Base-by-base conservation (phyloP, 2,797 vertebrate species). In the Rhyacichthys aspro region DNA sequence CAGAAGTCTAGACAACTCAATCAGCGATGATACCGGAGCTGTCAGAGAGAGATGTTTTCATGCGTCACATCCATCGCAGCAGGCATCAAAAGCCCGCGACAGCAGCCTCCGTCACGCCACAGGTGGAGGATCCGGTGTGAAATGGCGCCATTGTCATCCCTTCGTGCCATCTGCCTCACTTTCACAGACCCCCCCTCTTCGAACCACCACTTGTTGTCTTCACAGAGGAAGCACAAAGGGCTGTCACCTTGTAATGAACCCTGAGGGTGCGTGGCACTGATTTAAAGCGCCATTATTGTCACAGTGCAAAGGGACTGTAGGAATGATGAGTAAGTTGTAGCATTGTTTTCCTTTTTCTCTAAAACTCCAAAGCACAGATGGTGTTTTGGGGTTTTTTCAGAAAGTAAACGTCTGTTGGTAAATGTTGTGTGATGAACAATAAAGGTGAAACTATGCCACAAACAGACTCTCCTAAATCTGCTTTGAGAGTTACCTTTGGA, bases 231-330 rank as follows among this genome's bases (percentile, higher is more conserved):
- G 73, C 60, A 88, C 86, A 87, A 89, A 78, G 71, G 79, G 55
- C 77, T 72, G 79, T 90, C 86, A 85, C 81, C 78, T 86, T 55
- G 70, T 86, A 83, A 84, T 91, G 89, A 89, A 90, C 84, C 83
- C 83, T 72, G 56, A 70, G 78, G 81, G 77, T 75, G 64, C 71
- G 41, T 60, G 64, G 56, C 76, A 84, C 84, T 90, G 88, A 89
- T 88, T 90, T 90, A 89, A 91, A 86, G 79, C 83, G 68, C 84
- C 82, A 89, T 91, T 88, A 86, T 70, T 62, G 79, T 83, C 82
- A 74, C 70, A 55, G 65, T 71, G 80, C 66, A 41, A 45, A 43
- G 69, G 63, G 63, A 79, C 73, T 77, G 75, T 23, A 82, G 82
- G 78, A 83, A 83, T 75, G 79, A 84, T 79, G 86, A n/a, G 67